Evolutionary conservation across 2,888 invertebrate genomes (phyloP).

Genomic region (Parochlus steinenii): DNA sequence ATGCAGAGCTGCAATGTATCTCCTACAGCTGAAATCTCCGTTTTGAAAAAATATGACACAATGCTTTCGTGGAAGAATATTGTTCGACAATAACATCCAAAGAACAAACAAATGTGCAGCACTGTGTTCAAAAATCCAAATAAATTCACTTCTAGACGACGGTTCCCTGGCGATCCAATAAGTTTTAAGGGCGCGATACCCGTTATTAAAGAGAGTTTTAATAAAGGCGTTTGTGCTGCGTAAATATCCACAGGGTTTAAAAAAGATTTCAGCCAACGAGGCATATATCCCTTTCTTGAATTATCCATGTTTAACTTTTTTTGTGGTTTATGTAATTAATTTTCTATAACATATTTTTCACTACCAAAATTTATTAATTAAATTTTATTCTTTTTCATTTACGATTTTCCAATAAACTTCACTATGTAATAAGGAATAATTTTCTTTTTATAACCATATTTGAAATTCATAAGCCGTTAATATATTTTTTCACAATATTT

Average conservation of each 20-base stretch:
- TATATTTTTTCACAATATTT: no score
- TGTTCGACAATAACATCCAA: conserved; percentile 21
- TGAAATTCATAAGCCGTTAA: no score
- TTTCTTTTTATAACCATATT: no score
- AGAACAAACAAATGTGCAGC: conserved; percentile 20
- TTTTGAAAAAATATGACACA: conserved; percentile 28
- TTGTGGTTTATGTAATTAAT: no score
- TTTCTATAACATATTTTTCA: no score
- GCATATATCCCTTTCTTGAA: no score
- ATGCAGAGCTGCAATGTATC: conserved; percentile 23
- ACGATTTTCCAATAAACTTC: no score
- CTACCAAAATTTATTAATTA: no score
- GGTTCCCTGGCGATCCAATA: conserved; percentile 9
- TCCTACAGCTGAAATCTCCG: conserved; percentile 25
- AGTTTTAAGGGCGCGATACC: conserved; percentile 24
- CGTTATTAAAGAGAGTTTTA: conserved; percentile 22
- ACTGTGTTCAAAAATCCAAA: conserved; percentile 24
- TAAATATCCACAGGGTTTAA: conserved; percentile 24
- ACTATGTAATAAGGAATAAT: no score
- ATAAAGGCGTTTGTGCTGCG: conserved; percentile 22
- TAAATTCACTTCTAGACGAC: conserved; percentile 18
- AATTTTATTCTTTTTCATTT: no score
- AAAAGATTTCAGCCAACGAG: no score
- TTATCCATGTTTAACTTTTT: no score
- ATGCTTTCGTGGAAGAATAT: conserved; percentile 24